Conservation (phyloP, 1,140 invertebrate genomes). For the Drosophila obscura region DNA sequence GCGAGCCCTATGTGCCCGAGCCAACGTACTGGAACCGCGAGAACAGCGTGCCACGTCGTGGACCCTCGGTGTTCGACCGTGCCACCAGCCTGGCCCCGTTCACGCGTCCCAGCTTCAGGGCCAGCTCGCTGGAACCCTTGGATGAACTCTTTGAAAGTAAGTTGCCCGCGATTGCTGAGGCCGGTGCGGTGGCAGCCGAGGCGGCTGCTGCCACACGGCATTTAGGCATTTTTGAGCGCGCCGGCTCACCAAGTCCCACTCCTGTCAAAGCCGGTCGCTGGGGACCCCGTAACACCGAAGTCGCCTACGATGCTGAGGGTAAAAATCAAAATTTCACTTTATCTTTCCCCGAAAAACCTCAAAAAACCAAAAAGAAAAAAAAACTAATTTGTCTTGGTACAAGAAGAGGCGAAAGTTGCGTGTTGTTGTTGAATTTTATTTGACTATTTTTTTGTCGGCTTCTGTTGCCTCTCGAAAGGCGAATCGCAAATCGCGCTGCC, state of each 20-base stretch:
- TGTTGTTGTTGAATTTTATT: constrained; percentile 64
- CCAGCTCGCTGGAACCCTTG: constrained; percentile 82
- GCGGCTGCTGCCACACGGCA: constrained; percentile 66
- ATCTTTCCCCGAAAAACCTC: constrained; percentile 19
- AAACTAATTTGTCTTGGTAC: constrained; percentile 48
- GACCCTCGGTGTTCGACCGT: constrained; percentile 77
- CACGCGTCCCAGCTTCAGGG: constrained; percentile 81
- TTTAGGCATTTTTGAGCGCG: constrained; percentile 83
- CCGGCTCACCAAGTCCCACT: constrained; percentile 86
- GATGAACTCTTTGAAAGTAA: constrained; percentile 86
- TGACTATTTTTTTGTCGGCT: constrained; percentile 49
- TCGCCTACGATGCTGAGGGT: constrained; percentile 89
- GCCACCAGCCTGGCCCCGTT: constrained; percentile 81
- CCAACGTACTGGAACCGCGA: constrained; percentile 73
- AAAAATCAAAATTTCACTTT: constrained; percentile 83
- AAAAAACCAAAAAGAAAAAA: constrained; percentile 11
- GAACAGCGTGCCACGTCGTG: constrained; percentile 71
- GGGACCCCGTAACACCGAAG: constrained; percentile 87
- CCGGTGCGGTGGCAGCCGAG: constrained; percentile 47
- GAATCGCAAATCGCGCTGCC: constrained; percentile 24
- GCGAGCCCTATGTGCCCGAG: constrained; percentile 78
- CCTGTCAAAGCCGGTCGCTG: constrained; percentile 88
- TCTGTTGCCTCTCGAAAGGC: constrained; percentile 35
- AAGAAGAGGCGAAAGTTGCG: constrained; percentile 67
- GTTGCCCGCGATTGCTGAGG: constrained; percentile 75